Base-by-base conservation (phyloP, 2,888 invertebrate genomes). In the Chrysolina oricalcia region DNA sequence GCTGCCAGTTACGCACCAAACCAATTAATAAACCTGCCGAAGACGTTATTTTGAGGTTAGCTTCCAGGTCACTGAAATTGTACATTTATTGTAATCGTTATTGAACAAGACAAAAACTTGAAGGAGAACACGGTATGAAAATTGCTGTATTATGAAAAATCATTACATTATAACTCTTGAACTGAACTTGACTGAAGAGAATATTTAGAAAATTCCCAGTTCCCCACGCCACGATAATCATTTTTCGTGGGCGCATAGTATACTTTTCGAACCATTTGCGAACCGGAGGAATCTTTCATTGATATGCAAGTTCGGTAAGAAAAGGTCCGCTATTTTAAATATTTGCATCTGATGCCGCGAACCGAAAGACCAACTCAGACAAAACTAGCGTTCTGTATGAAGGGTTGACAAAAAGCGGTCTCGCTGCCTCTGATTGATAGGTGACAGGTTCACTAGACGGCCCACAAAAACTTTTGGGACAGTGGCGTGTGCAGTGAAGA, bases 391-490 rank as follows among this genome's bases (percentile, higher is more conserved):
- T 86, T 86, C 87, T 86, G 88, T 88, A 88, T 87, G 88, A 88
- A 86, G 86, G 86, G 86, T 88, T 88, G 89, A 88, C 89, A 89
- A 89, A 89, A 89, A 89, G 89, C 86, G 87, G 89, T 88, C 87
- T 86, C 88, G 87, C 87, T 86, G 82, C 86, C 84, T 84, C 86
- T 88, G 89, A 89, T 89, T 89, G 89, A 89, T 89, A 88, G 88
- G 88, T 89, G 89, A 88, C 89, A 88, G 87, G 83, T 82, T 84
- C 87, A 83, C 87, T 87, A 88, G 88, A 88, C 88, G 86, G 86
- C 80, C 81, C 79, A 84, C 87, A 88, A 88, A 88, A 88, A 68
- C 35, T 35, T 17, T 35, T n/a, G 2, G 10, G 10, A 9, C 27
- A 53, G 68, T 40, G 53, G 40, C 17, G 68, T 35, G 48, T 53